Base-by-base conservation (phyloP, 2,888 invertebrate genomes). In the Chrysolina haemoptera region DNA sequence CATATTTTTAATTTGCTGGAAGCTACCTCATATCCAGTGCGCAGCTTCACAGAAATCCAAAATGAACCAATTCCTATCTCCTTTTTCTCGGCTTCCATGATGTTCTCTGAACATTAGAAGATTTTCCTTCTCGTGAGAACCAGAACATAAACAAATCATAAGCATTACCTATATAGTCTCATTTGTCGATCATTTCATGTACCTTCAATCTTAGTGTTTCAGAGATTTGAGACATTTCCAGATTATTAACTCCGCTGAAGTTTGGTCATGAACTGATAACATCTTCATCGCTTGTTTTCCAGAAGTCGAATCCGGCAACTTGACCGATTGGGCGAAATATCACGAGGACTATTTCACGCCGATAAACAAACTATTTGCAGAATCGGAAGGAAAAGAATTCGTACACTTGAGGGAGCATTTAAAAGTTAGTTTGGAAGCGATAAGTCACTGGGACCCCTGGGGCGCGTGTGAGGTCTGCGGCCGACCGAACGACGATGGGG, bases 381-480 rank as follows among this genome's bases (percentile, higher is more conserved):
- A 85, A 66, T 89, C 90, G 5, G 27, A 79, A 12, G 84, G 85
- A 65, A 87, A 87, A 79, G 89, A 90, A 63, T 88, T 89, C 74
- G 79, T 82, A 4, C 82, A 85, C 55, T 82, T 91, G n/a, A 85
- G 89, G 76, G 84, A 89, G 14, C 78, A 80, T 48, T 81, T 87
- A 67, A 88, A 88, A 70, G 78, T 90, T 50, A 84, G 82, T 67
- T 84, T 91, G 69, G 89, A 90, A 83, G 76, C 91, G 43, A 80
- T 88, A 22, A 90, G 90, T 3, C 87, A 89, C 79, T 91, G 91
- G 91, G 88, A 87, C 69, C 81, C 87, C 2, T 91, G 91, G 90
- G 84, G 90, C 4, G 82, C 86, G n/a, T 92, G 92, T 80, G 88
- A 90, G 79, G 85, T 88, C 20, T 90, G 90, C 77, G 86, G 87